Percentiles rank a stretch among this genome's conserved stretches.
Conservation (phyloP, 2,888 invertebrate genomes). For the Carterocephalus palaemon region DNA sequence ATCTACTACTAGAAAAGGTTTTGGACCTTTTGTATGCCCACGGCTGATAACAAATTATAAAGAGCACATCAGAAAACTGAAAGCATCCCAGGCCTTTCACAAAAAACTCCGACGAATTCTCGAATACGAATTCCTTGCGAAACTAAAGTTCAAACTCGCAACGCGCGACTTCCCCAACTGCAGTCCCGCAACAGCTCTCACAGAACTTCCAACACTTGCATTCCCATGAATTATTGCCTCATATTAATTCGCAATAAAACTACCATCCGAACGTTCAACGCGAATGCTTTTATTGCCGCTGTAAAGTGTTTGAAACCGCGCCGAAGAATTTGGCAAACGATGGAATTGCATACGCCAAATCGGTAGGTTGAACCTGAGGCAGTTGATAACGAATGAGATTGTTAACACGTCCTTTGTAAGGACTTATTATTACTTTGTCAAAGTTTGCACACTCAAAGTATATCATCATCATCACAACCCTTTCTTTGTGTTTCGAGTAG, state of each 20-base stretch:
- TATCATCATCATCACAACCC: too few species aligned
- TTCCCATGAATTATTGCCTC: slow-evolving; percentile 63
- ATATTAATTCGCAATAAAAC: slow-evolving; percentile 60
- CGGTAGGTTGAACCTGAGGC: slow-evolving; percentile 3
- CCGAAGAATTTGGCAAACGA: slow-evolving; percentile 15
- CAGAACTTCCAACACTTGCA: slow-evolving; percentile 62
- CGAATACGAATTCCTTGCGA: too few species aligned
- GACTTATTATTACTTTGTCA: too few species aligned
- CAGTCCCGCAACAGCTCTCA: slow-evolving; percentile 37
- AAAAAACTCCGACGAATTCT: too few species aligned
- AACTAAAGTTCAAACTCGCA: slow-evolving; percentile 36
- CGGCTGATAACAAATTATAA: too few species aligned
- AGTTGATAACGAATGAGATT: not conserved
- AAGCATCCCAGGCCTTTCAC: too few species aligned
- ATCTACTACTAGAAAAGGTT: too few species aligned
- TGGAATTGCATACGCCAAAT: slow-evolving; percentile 10
- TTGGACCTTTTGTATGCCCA: too few species aligned
- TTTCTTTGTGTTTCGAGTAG: too few species aligned
- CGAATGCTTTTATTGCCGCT: slow-evolving; percentile 58
- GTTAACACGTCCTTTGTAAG: too few species aligned
- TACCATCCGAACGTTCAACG: slow-evolving; percentile 50
- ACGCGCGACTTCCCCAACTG: slow-evolving; percentile 2
- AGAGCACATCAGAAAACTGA: too few species aligned
- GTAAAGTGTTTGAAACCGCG: slow-evolving; percentile 47
- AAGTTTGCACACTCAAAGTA: too few species aligned